phyloP scores from a whole-genome alignment of 2,888 invertebrate species.

The Patella caerulea region DNA sequence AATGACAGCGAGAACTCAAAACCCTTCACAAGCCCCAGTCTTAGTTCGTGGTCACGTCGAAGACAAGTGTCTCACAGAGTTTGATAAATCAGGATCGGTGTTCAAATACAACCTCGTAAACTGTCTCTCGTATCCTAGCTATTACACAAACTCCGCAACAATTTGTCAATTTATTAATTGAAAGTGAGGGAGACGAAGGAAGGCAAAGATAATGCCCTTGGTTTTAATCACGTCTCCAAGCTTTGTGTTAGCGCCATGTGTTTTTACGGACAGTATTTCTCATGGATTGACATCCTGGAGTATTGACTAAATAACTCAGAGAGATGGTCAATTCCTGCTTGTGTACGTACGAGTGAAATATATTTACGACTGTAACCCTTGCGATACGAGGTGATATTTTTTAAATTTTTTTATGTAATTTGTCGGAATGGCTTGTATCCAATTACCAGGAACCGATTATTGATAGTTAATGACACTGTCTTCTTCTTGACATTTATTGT shows the following conservation, averaged over 20 bases:
- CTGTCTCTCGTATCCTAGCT: not conserved
- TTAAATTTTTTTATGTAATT: too few relatives aligned
- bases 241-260: not conserved
- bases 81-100: not conserved
- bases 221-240: conserved; percentile 1
- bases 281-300: not conserved
- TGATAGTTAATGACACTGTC: too few relatives aligned
- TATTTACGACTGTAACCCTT: too few relatives aligned
- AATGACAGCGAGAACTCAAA: conserved; percentile 23
- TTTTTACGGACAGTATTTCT: not conserved
- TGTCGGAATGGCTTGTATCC: too few relatives aligned
- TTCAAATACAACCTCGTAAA: not conserved
- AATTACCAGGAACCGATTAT: too few relatives aligned
- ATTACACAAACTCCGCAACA: not conserved
- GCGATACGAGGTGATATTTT: too few relatives aligned
- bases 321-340: conserved; percentile 6
- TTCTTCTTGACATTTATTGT: too few relatives aligned
- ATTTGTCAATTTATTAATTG: conserved; percentile 11
- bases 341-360: too few relatives aligned
- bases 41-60: conserved; percentile 21
- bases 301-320: conserved; percentile 1
- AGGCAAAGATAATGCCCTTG: not conserved
- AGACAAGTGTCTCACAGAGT: conserved; percentile 17
- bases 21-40: conserved; percentile 10
- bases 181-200: not conserved